These are phyloP conservation scores for Dioctria rufipes DNA, from an alignment of 2,888 invertebrate genomes.

Conservation along the genomic window DNA sequence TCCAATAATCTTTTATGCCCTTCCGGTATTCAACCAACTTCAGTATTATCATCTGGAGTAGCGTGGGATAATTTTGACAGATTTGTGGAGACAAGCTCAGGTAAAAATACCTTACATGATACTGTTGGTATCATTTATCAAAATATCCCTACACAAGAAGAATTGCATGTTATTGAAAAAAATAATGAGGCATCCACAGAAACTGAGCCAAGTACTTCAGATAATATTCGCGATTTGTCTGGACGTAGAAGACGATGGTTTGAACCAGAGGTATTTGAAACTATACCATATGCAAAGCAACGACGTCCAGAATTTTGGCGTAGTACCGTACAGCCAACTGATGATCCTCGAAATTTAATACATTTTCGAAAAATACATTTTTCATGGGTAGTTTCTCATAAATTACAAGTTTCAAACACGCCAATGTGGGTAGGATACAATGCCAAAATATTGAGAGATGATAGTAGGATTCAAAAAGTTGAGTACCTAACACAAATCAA, in stretches of 20 bases:
- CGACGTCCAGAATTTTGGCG: slow-evolving; percentile 9
- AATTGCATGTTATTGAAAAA: background rate
- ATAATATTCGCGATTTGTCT: background rate
- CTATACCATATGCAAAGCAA: background rate
- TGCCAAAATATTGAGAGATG: slow-evolving; percentile 58
- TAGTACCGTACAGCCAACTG: background rate
- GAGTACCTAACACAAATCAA: slow-evolving; percentile 65
- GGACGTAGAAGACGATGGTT: background rate
- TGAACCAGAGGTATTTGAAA: background rate
- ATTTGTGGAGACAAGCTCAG: slow-evolving; percentile 4
- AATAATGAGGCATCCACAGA: background rate
- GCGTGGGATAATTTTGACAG: slow-evolving; percentile 36
- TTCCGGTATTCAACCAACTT: background rate
- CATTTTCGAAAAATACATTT: background rate
- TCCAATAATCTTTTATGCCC: slow-evolving; percentile 2
- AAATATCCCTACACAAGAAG: background rate
- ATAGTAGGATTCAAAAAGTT: slow-evolving; percentile 61
- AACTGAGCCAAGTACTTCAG: background rate
- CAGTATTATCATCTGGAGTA: slow-evolving; percentile 2
- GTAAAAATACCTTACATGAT: slow-evolving; percentile 36
- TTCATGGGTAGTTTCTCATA: background rate
- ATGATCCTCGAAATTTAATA: background rate
- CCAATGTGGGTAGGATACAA: slow-evolving; percentile 64
- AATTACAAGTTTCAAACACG: background rate
- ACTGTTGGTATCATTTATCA: slow-evolving; percentile 40